Evolutionary conservation across 2,113 vertebrate species (phyloP).

Genomic region (Pseudolaguvia tuberculata): DNA sequence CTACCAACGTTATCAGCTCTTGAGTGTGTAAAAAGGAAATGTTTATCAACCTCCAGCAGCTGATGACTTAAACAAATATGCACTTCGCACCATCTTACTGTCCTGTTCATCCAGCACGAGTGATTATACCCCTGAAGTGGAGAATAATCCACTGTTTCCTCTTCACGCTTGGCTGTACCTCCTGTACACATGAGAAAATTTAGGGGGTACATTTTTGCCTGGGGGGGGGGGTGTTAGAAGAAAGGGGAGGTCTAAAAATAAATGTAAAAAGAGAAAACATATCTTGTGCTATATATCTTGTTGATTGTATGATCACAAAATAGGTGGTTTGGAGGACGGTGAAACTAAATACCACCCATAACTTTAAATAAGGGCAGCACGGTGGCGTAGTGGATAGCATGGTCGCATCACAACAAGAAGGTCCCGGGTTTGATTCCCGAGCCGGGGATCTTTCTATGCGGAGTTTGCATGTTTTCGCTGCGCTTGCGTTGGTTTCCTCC

Average conservation of each 20-base stretch:
- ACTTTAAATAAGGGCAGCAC: no score
- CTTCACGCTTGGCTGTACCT: conserved; percentile 52
- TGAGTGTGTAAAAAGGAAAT: conserved; percentile 37
- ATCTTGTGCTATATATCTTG: conserved; percentile 19
- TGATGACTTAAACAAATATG: conserved; percentile 49
- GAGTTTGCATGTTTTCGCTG: no score
- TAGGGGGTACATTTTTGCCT: conserved; percentile 10
- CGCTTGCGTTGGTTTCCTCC: no score
- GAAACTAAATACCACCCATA: no score
- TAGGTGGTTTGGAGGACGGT: not conserved
- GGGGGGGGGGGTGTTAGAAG: not conserved
- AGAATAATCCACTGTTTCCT: conserved; percentile 42
- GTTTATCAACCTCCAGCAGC: conserved; percentile 41
- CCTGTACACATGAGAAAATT: conserved; percentile 40
- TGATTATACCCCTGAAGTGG: conserved; percentile 48
- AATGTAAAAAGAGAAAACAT: conserved; percentile 28
- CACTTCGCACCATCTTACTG: conserved; percentile 50
- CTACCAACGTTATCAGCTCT: conserved; percentile 37
- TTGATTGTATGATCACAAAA: conserved; percentile 44
- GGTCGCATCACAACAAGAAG: no score
- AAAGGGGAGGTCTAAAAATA: conserved; percentile 36
- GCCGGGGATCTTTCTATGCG: no score
- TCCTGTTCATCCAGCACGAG: conserved; percentile 48
- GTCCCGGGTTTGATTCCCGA: no score
- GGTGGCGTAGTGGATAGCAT: no score